These are phyloP conservation scores for Pampus argenteus DNA, from an alignment of 2,797 vertebrate species.

Conservation along the genomic window DNA sequence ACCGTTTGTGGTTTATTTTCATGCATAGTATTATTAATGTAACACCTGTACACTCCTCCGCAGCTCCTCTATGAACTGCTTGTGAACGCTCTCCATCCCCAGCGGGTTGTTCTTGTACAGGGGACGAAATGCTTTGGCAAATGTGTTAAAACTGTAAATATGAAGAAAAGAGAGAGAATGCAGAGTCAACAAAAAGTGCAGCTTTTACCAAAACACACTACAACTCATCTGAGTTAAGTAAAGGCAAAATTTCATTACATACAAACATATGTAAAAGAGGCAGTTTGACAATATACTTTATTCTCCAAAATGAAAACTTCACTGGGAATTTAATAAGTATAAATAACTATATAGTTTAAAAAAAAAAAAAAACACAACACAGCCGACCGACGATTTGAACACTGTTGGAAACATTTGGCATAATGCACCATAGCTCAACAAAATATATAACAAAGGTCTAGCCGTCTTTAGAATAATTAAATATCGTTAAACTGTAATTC, in stretches of 20 bases:
- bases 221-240: neutral
- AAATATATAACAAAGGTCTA: too few species aligned
- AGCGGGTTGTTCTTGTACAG: constrained; percentile 89
- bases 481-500: neutral
- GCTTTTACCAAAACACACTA: neutral
- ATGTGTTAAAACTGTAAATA: constrained; percentile 87
- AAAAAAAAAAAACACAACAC: too few species aligned
- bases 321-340: too few species aligned
- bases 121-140: constrained; percentile 85
- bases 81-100: constrained; percentile 87
- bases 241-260: too few species aligned
- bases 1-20: neutral
- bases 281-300: too few species aligned
- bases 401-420: too few species aligned
- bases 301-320: too few species aligned
- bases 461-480: too few species aligned
- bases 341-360: too few species aligned
- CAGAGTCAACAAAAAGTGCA: neutral
- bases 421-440: too few species aligned
- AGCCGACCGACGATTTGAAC: too few species aligned
- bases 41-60: constrained; percentile 86
- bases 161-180: neutral
- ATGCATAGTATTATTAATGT: neutral
- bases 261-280: too few species aligned
- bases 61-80: constrained; percentile 88